Percentiles rank a stretch among this genome's conserved stretches.
These are phyloP conservation scores for Spicauda simplicius DNA, from an alignment of 2,888 invertebrate genomes.

Conservation along the genomic window DNA sequence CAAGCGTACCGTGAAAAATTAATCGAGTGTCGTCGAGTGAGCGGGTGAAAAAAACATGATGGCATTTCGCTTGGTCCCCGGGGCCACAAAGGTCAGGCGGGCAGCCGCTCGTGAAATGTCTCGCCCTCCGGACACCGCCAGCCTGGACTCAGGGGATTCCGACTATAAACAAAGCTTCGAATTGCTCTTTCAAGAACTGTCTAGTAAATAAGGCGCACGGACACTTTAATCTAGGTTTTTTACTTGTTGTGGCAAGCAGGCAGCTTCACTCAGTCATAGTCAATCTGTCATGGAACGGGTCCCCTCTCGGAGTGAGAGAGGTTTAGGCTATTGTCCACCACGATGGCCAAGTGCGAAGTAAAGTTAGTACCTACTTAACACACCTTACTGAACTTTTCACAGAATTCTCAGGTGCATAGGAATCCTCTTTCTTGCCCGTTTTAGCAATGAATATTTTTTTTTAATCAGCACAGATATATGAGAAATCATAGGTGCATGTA, in stretches of 20 bases:
- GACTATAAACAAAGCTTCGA: constrained; percentile 22
- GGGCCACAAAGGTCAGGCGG: constrained; percentile 76
- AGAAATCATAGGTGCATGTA: too few relatives aligned
- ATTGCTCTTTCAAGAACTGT: constrained; percentile 33
- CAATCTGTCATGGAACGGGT: too few relatives aligned
- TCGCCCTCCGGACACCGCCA: constrained; percentile 57
- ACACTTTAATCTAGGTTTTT: constrained; percentile 27
- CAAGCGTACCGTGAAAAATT: constrained; percentile 85
- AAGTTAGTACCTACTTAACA: too few relatives aligned
- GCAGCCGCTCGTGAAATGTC: constrained; percentile 80
- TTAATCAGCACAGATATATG: too few relatives aligned
- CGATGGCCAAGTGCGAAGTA: too few relatives aligned
- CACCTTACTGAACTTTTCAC: too few relatives aligned
- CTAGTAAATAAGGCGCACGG: constrained; percentile 16
- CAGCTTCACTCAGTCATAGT: too few relatives aligned
- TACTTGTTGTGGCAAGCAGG: not conserved
- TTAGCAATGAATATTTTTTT: too few relatives aligned
- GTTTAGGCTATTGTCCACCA: too few relatives aligned
- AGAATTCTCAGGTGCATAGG: too few relatives aligned
- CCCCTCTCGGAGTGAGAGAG: too few relatives aligned
- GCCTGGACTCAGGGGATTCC: constrained; percentile 36
- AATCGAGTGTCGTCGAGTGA: constrained; percentile 81
- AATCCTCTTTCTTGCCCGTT: too few relatives aligned
- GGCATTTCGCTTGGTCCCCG: constrained; percentile 77
- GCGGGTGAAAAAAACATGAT: constrained; percentile 72